These are phyloP conservation scores for Ectropis crepuscularia DNA, from an alignment of 2,888 invertebrate species.

Conservation along the genomic window DNA sequence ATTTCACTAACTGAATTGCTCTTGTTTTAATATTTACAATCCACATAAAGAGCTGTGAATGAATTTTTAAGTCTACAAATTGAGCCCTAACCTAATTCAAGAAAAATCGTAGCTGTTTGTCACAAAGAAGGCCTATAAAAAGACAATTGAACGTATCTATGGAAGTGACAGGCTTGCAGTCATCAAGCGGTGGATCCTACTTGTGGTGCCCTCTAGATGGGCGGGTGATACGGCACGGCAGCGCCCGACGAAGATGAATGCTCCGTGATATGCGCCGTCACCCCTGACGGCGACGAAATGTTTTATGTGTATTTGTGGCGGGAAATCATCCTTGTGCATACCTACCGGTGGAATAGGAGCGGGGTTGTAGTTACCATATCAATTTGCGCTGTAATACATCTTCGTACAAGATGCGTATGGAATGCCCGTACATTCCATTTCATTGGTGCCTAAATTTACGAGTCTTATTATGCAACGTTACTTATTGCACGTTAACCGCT, in stretches of 20 bases:
- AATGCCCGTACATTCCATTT: too few species aligned
- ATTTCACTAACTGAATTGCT: too few species aligned
- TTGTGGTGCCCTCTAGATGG: constrained; percentile 62
- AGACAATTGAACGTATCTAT: constrained; percentile 24
- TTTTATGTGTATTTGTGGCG: constrained; percentile 31
- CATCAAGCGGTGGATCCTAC: constrained; percentile 48
- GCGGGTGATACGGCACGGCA: constrained; percentile 69
- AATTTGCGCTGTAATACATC: too few species aligned
- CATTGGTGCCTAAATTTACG: too few species aligned
- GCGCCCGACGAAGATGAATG: constrained; percentile 58
- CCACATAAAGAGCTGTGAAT: too few species aligned
- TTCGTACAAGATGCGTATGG: too few species aligned
- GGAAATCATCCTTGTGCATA: constrained; percentile 9
- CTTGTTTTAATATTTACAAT: too few species aligned
- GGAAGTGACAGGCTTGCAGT: constrained; percentile 39
- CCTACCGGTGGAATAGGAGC: background rate
- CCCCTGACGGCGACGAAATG: constrained; percentile 37
- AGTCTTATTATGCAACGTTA: too few species aligned
- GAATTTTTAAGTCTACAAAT: too few species aligned
- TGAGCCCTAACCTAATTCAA: background rate
- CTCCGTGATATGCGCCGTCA: constrained; percentile 41
- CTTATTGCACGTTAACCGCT: too few species aligned
- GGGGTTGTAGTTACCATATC: too few species aligned
- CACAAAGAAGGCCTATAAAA: constrained; percentile 21
- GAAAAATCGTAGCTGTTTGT: background rate